phyloP scores from a whole-genome alignment of 2,888 invertebrate genomes.

The Onthophagus sagittarius region DNA sequence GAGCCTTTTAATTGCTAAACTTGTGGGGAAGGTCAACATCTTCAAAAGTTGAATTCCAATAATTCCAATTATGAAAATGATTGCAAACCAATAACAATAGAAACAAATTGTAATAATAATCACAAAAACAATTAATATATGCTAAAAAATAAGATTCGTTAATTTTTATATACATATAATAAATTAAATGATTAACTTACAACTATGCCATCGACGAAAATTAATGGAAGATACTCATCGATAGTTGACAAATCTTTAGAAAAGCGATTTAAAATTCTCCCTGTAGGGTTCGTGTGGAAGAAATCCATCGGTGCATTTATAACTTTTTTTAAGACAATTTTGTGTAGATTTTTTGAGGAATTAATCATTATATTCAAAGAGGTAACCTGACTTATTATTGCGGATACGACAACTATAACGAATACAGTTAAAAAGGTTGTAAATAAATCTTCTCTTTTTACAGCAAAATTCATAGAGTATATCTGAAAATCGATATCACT shows the following conservation, averaged over 20 bases:
- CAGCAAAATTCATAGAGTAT: background rate
- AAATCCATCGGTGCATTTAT: conserved; percentile 63
- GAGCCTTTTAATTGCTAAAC: conserved; percentile 47
- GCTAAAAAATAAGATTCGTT: conserved; percentile 44
- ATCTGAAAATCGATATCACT: conserved; percentile 22
- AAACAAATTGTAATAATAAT: conserved; percentile 69
- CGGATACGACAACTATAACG: conserved; percentile 46
- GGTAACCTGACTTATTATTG: conserved; percentile 48
- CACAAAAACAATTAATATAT: conserved; percentile 62
- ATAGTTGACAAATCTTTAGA: conserved; percentile 66
- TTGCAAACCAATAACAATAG: conserved; percentile 66
- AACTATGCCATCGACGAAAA: conserved; percentile 52
- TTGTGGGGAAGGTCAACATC: conserved; percentile 67
- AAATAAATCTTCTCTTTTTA: conserved; percentile 35
- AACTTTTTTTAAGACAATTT: conserved; percentile 52
- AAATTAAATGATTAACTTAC: conserved; percentile 27
- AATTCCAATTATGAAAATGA: conserved; percentile 56
- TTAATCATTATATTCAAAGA: conserved; percentile 54
- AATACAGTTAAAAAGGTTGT: conserved; percentile 43
- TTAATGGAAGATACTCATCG: conserved; percentile 53
- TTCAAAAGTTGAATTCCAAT: conserved; percentile 53
- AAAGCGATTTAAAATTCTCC: conserved; percentile 65
- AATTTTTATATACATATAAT: background rate
- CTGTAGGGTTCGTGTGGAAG: conserved; percentile 65
- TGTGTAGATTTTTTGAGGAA: conserved; percentile 56